Percentiles rank a stretch among this genome's conserved stretches.
phyloP scores from a whole-genome alignment of 35 echinoderm and acorn worm species.

The Ophioderma brevispina region DNA sequence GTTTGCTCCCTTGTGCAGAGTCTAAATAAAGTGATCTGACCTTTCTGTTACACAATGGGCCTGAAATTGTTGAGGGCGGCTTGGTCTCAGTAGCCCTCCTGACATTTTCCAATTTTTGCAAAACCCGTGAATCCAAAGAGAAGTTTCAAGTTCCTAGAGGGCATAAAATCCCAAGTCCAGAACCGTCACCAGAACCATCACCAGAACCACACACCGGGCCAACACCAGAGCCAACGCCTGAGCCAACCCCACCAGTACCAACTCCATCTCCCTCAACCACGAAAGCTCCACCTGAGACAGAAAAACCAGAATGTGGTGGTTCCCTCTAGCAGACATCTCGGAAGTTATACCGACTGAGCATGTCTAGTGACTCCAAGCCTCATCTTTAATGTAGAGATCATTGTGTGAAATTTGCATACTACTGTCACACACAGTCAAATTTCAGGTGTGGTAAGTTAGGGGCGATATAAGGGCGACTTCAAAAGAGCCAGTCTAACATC shows the following conservation, averaged over 20 bases:
- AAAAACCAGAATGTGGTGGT: conserved; percentile 23
- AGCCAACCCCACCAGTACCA: conserved; percentile 16
- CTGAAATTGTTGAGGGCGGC: conserved; percentile 85
- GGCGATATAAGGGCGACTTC: conserved; percentile 1
- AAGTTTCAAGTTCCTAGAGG: not conserved
- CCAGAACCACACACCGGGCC: too few relatives aligned
- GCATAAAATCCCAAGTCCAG: too few relatives aligned
- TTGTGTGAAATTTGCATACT: conserved; percentile 89
- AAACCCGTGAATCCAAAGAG: conserved; percentile 72
- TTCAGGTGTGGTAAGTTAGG: conserved; percentile 87
- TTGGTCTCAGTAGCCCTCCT: conserved; percentile 88
- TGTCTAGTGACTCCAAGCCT: conserved; percentile 71
- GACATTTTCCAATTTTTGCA: conserved; percentile 85
- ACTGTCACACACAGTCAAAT: conserved; percentile 53
- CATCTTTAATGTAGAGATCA: conserved; percentile 79
- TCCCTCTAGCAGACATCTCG: conserved; percentile 85
- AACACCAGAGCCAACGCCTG: not conserved
- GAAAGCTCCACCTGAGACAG: not conserved
- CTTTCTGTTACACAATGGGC: conserved; percentile 82
- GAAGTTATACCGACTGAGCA: conserved; percentile 78
- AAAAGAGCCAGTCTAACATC: not conserved
- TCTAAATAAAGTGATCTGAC: conserved; percentile 88
- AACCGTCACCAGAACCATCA: too few relatives aligned
- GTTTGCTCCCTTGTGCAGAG: conserved; percentile 93
- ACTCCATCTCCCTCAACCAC: not conserved